Evolutionary conservation across 2,113 vertebrate genomes (phyloP).

Genomic region (Colius striatus): DNA sequence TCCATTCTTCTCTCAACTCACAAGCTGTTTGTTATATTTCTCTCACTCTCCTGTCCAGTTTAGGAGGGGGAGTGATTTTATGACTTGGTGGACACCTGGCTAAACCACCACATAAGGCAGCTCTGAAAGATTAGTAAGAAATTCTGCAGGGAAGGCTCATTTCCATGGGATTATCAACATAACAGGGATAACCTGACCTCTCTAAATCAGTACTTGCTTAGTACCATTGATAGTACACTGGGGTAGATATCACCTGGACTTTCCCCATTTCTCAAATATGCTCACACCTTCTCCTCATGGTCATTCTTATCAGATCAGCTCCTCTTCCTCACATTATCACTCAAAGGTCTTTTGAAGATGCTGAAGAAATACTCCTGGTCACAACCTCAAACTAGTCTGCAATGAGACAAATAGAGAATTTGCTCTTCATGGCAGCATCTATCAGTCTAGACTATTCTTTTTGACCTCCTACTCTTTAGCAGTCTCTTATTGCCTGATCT

Average conservation of each 20-base stretch:
- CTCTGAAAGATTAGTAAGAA: neutral
- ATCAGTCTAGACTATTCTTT: neutral
- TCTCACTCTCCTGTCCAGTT: too few species aligned
- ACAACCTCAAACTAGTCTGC: neutral
- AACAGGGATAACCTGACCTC: neutral
- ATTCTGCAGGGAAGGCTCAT: neutral
- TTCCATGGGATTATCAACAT: neutral
- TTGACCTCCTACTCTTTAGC: neutral
- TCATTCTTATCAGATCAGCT: neutral
- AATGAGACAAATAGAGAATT: neutral
- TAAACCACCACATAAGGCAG: neutral
- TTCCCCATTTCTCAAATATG: neutral
- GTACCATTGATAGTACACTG: neutral
- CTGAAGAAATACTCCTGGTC: neutral
- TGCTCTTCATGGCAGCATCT: neutral
- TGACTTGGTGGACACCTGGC: too few species aligned
- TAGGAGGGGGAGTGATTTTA: too few species aligned
- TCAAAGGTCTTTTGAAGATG: neutral
- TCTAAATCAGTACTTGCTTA: neutral
- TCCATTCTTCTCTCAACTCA: too few species aligned
- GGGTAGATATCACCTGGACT: neutral
- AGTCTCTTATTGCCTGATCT: neutral
- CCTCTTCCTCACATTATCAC: neutral
- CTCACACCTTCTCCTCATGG: neutral
- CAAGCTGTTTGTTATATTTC: too few species aligned